Base-by-base conservation (phyloP, 2,888 invertebrate genomes). In the Phorcus lineatus region DNA sequence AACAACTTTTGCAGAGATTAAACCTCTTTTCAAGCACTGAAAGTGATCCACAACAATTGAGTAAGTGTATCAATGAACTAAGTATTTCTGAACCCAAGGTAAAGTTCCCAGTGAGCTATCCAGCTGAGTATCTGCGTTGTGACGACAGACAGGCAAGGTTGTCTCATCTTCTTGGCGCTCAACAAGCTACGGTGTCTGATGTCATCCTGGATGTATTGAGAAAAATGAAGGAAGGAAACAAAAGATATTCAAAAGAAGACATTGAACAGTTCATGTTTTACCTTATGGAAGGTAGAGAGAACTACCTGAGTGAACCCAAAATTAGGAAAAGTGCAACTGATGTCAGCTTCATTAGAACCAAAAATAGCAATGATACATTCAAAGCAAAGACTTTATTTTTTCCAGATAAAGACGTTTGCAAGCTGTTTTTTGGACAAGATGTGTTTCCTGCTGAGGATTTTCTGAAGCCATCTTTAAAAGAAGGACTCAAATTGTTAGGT, bases 351-450 rank as follows among this genome's bases (percentile, higher is more conserved):
- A 28, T 77, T 9, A 22, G 55, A n/a, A 16, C 24, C n/a, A 67
- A 28, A 6, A 67, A 28, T 17, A 19, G 36, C 47, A 47, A 47
- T 47, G 47, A 47, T 47, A 13, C 47, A 47, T 47, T 47, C 47
- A 47, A 47, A 47, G 47, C 54, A 28, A 31, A 4, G n/a, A 70
- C 24, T 22, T 53, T 78, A 28, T 78, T 67, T 28, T 24, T 53
- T 24, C 78, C 78, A 31, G n/a, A 24, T 52, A 17, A 67, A 22
- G 28, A 84, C 16, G 81, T 89, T 2, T 81, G 83, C 75, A 78
- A 79, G 4, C 54, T 90, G 67, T 88, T 90, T 80, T 22, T 78
- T 6, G 81, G 81, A 28, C 74, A 88, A 77, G 84, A 86, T n/a
- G 84, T 83, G 66, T 89, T 90, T 81, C 89, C 90, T 6, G 17